Evolutionary conservation across 2,888 invertebrate genomes (phyloP).

Genomic region (Dinocampus coccinellae): DNA sequence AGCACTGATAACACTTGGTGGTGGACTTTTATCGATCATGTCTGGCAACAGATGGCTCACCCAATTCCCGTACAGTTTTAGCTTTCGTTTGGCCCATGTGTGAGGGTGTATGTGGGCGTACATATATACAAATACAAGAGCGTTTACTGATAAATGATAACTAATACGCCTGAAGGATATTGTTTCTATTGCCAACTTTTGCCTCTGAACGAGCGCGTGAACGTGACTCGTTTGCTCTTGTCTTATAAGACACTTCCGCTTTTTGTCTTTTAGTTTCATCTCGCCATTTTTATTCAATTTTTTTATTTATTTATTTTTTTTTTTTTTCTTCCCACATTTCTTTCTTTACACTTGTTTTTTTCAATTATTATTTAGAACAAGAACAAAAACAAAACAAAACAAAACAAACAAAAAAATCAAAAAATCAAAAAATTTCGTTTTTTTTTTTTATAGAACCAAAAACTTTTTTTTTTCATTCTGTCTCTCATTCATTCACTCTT

Average conservation of each 20-base stretch:
- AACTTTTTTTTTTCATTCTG: constrained; percentile 19
- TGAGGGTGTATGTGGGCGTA: constrained; percentile 15
- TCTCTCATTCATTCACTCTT: neutral
- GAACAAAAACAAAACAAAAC: too few relatives aligned
- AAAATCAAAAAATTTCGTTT: too few relatives aligned
- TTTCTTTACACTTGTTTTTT: neutral
- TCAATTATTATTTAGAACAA: neutral
- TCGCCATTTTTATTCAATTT: too few relatives aligned
- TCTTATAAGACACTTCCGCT: constrained; percentile 4
- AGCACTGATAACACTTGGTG: constrained; percentile 67
- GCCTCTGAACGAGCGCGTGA: constrained; percentile 37
- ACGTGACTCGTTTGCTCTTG: constrained; percentile 49
- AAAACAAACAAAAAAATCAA: too few relatives aligned
- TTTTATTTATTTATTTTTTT: too few relatives aligned
- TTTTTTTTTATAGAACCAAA: too few relatives aligned
- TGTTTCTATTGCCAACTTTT: constrained; percentile 63
- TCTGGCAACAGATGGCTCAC: constrained; percentile 69
- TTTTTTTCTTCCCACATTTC: constrained; percentile 9
- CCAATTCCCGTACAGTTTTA: constrained; percentile 58
- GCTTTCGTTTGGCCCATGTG: constrained; percentile 42
- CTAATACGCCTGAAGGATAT: constrained; percentile 64
- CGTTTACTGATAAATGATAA: constrained; percentile 65
- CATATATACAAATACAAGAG: neutral
- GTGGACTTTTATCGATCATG: constrained; percentile 69
- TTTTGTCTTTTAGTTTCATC: constrained; percentile 10